phyloP scores from a whole-genome alignment of 2,113 vertebrate species.

The Tapirus terrestris region DNA sequence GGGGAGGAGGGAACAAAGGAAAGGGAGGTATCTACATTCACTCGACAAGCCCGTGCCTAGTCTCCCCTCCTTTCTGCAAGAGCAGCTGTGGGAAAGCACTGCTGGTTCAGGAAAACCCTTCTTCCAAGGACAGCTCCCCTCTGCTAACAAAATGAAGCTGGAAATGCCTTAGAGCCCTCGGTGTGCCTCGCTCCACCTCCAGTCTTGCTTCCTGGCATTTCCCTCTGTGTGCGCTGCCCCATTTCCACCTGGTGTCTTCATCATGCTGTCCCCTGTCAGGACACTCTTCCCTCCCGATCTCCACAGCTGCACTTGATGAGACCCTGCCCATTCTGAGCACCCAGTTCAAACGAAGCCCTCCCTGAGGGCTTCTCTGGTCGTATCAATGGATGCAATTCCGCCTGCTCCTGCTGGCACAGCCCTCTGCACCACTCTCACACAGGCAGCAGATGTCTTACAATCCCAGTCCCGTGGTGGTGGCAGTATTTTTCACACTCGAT shows the following conservation, averaged over 20 bases:
- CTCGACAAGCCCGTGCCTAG: neutral
- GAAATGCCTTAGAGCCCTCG: neutral
- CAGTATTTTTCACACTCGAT: neutral
- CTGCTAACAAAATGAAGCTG: neutral
- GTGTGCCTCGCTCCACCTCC: no score
- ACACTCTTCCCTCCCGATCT: neutral
- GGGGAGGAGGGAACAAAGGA: fast-evolving
- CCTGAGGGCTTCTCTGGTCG: no score
- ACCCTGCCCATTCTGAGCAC: neutral
- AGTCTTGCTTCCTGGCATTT: neutral
- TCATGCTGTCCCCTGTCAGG: fast-evolving
- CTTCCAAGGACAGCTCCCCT: neutral
- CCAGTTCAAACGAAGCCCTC: neutral
- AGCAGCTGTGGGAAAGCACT: neutral
- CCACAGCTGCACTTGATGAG: neutral
- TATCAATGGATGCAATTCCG: fast-evolving
- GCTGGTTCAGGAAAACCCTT: neutral
- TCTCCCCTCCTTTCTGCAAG: neutral
- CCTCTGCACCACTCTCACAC: neutral
- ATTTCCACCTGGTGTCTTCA: fast-evolving
- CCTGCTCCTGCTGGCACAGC: neutral
- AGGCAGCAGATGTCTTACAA: fast-evolving
- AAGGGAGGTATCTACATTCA: no score
- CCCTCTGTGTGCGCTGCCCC: fast-evolving
- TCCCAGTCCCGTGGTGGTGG: fast-evolving